Evolutionary conservation across 2,888 invertebrate genomes (phyloP), one percentile per base, ranked within the genome.

Genomic region (Odontomyia ornata): DNA sequence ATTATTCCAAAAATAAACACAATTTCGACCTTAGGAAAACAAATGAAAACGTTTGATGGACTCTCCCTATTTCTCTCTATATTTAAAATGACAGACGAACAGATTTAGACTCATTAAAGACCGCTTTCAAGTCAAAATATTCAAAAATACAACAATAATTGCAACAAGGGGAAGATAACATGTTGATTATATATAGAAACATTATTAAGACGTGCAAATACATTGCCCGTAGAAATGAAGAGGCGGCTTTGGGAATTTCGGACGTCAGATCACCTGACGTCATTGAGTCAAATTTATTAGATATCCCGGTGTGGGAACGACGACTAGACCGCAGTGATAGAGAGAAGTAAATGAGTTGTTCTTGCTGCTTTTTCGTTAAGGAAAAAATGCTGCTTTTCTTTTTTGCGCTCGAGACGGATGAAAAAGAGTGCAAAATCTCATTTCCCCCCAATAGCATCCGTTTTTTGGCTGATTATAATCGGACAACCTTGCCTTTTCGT

Each of bases 231-330:
- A 43, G n/a, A 67, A 46, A 46, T 67, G 67, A 67, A 23, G 67
- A 67, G 67, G 67, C 67, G 67, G 30, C 30, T 67, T 67, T 1
- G 3, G 67, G 67, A 46, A 67, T 67, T 36, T 67, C 67, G 18
- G 67, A 67, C 67, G 67, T 67, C 67, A 67, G 67, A 67, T 46
- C 9, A 67, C n/a, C 67, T 67, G 67, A 67, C 67, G 67, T 67
- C 67, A 67, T 67, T 67, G 28, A 43, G 23, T 1, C 36, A 67
- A 64, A 67, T 67, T 43, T 67, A 67, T 67, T 46, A 67, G 65
- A 36, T 30, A 23, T 67, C 46, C 43, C 67, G 46, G 43, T 25
- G 43, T 21, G 46, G 28, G 28, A 36, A 36, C 36, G 36, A 27
- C 36, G 36, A 64, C 36, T 46, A 11, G 21, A 46, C 43, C 18